phyloP scores from a whole-genome alignment of 2,113 vertebrate species.

The Dasypus novemcinctus region DNA sequence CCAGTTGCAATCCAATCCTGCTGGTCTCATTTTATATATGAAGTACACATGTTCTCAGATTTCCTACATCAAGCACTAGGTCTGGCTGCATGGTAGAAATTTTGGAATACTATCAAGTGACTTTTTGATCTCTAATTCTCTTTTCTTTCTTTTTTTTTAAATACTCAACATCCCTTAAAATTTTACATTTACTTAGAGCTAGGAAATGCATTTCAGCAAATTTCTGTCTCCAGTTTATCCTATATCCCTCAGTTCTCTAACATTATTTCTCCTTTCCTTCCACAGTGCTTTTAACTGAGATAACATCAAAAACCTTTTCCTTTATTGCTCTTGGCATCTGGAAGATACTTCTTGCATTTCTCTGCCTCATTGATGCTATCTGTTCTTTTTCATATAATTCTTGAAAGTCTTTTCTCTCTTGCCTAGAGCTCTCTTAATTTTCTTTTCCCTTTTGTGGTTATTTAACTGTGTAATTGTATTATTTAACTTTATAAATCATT shows the following conservation, averaged over 20 bases:
- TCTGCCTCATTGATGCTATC: slow-evolving; percentile 59
- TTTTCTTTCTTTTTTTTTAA: neutral
- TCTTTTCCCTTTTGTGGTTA: slow-evolving; percentile 73
- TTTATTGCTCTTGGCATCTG: slow-evolving; percentile 68
- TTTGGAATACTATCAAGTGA: slow-evolving; percentile 24
- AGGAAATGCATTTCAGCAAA: slow-evolving; percentile 38
- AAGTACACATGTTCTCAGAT: neutral
- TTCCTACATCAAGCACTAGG: neutral
- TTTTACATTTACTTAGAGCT: neutral
- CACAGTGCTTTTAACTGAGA: slow-evolving; percentile 9
- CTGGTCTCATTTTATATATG: neutral
- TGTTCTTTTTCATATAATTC: slow-evolving; percentile 48
- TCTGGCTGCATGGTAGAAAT: neutral
- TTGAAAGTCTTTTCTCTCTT: slow-evolving; percentile 64
- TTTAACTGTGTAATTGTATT: slow-evolving; percentile 75
- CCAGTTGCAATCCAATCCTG: neutral
- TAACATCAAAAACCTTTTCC: slow-evolving; percentile 57
- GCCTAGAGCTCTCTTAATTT: slow-evolving; percentile 74
- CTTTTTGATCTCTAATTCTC: neutral
- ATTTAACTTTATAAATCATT: slow-evolving; percentile 75
- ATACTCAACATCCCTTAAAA: neutral
- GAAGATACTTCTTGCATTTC: slow-evolving; percentile 68
- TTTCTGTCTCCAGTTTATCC: neutral
- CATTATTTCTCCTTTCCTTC: slow-evolving; percentile 29
- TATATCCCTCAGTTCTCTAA: slow-evolving; percentile 16